Percentiles rank a stretch among this genome's conserved stretches.
phyloP scores from a whole-genome alignment of 2,797 vertebrate genomes.

The Lithobates pipiens region DNA sequence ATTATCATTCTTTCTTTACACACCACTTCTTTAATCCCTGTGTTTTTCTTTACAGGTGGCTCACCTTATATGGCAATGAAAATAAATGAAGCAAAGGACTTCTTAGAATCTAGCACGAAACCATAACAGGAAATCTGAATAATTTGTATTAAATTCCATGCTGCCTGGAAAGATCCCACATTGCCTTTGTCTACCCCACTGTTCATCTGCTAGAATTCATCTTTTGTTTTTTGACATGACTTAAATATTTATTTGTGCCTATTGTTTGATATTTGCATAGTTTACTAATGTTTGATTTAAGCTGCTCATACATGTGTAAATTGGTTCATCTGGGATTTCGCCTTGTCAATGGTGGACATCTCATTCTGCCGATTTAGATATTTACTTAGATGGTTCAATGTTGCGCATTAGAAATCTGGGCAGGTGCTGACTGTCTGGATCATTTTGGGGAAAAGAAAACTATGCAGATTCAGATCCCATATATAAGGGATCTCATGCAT shows the following conservation, averaged over 20 bases:
- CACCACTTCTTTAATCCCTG: background rate
- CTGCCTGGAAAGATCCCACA: constrained; percentile 14
- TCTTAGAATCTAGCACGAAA: constrained; percentile 84
- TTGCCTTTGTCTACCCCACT: background rate
- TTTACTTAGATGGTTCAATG: too few relatives aligned
- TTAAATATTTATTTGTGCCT: background rate
- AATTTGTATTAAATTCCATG: constrained; percentile 11
- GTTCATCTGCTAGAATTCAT: background rate
- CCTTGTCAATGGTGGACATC: too few relatives aligned
- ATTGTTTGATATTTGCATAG: background rate
- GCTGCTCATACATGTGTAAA: too few relatives aligned
- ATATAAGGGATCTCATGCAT: too few relatives aligned
- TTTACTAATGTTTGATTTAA: background rate
- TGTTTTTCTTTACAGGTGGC: constrained; percentile 79
- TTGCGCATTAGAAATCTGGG: too few relatives aligned
- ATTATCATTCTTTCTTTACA: constrained; percentile 1
- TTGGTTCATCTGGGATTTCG: too few relatives aligned
- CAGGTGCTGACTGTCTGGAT: background rate
- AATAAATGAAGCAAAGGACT: constrained; percentile 94
- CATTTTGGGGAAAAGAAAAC: background rate
- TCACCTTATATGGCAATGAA: constrained; percentile 91
- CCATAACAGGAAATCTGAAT: constrained; percentile 70
- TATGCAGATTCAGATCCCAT: background rate
- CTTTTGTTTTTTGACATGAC: background rate
- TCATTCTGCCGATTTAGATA: too few relatives aligned